A percentile compares a stretch with the other conserved stretches of the same genome.
phyloP scores from a whole-genome alignment of 35 echinoderm and acorn worm species.

The Apostichopus japonicus region DNA sequence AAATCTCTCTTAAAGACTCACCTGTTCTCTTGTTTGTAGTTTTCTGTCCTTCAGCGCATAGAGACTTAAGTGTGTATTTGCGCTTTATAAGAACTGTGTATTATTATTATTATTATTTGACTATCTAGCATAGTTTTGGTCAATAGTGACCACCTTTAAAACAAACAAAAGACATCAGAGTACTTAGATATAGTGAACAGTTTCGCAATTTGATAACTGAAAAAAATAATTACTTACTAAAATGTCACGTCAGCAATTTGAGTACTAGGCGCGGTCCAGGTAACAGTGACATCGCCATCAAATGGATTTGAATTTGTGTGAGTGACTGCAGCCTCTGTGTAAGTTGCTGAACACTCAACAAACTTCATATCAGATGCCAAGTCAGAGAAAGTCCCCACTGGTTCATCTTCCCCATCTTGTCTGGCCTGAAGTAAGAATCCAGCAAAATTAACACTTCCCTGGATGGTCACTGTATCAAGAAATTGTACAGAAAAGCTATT shows the following conservation, averaged over 20 bases:
- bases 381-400: slow-evolving; percentile 14
- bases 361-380: neutral
- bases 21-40: too few species aligned
- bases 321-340: neutral
- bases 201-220: neutral
- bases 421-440: slow-evolving; percentile 27
- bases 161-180: too few species aligned
- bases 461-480: neutral
- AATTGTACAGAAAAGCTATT: neutral
- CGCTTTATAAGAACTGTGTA: too few species aligned
- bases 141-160: too few species aligned
- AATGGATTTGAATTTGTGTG: neutral
- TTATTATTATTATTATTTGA: too few species aligned
- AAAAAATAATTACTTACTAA: slow-evolving; percentile 4
- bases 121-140: too few species aligned
- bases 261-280: neutral
- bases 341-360: neutral
- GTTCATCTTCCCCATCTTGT: neutral
- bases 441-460: neutral
- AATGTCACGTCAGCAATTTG: neutral
- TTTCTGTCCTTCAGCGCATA: too few species aligned
- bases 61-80: too few species aligned
- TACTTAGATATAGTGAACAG: too few species aligned
- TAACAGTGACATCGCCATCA: neutral
- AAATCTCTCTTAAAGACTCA: too few species aligned